phyloP scores from a whole-genome alignment of 2,797 vertebrate genomes.

The Trichosurus vulpecula region DNA sequence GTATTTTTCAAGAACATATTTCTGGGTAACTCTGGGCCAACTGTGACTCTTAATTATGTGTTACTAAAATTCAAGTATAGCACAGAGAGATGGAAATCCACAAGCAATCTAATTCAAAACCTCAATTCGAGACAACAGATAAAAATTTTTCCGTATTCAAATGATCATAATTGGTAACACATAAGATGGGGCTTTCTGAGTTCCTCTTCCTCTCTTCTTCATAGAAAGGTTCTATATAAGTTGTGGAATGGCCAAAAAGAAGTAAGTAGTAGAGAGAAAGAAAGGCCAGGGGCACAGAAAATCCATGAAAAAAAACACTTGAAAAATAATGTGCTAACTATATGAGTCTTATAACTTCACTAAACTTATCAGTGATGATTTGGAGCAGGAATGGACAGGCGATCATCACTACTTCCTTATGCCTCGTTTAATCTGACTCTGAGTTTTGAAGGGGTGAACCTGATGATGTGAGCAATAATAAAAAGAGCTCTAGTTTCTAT shows the following conservation, averaged over 20 bases:
- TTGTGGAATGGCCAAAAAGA: slow-evolving; percentile 21
- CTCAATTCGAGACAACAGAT: neutral
- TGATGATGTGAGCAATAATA: neutral
- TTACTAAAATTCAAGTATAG: neutral
- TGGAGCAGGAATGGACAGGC: neutral
- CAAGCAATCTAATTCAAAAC: slow-evolving; percentile 8
- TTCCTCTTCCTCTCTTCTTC: slow-evolving; percentile 43
- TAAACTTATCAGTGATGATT: slow-evolving; percentile 9
- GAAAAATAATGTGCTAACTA: neutral
- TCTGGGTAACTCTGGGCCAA: neutral
- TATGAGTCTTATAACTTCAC: slow-evolving; percentile 6
- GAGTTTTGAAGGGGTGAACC: neutral
- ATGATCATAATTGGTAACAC: slow-evolving; percentile 11
- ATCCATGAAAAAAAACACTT: neutral
- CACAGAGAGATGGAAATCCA: slow-evolving; percentile 12
- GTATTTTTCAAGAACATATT: neutral
- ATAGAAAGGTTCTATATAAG: slow-evolving; percentile 11
- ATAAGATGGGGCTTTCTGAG: slow-evolving; percentile 14
- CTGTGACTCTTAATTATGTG: neutral
- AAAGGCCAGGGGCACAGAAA: slow-evolving; percentile 27
- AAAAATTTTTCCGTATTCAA: neutral
- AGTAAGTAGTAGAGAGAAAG: slow-evolving; percentile 26
- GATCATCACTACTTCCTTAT: neutral
- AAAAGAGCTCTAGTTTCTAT: neutral
- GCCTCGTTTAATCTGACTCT: neutral